A percentile compares a stretch with the other conserved stretches of the same genome.
phyloP scores from a whole-genome alignment of 2,888 invertebrate species.

The Napeogenes inachia region DNA sequence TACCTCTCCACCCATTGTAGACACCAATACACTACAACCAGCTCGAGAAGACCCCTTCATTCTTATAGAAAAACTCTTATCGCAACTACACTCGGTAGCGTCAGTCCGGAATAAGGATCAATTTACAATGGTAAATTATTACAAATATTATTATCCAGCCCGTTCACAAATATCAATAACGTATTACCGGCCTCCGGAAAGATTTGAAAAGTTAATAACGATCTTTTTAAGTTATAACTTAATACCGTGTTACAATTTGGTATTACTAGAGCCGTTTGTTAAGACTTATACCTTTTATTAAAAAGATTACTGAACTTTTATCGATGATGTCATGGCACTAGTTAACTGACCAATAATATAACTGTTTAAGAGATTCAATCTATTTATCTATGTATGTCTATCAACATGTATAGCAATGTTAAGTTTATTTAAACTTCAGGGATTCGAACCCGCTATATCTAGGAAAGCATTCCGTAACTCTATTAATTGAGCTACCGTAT shows the following conservation, averaged over 20 bases:
- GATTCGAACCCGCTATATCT: no score
- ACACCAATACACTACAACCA: constrained; percentile 58
- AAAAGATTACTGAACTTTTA: not conserved
- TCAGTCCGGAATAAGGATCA: constrained; percentile 44
- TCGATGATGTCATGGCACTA: not conserved
- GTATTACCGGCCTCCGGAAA: constrained; percentile 69
- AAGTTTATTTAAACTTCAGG: no score
- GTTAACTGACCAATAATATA: no score
- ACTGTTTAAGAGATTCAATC: no score
- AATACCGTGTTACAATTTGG: constrained; percentile 8
- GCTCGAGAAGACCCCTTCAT: constrained; percentile 37
- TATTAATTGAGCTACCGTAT: no score
- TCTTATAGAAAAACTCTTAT: constrained; percentile 37
- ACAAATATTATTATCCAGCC: constrained; percentile 76
- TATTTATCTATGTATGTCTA: no score
- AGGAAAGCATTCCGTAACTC: no score
- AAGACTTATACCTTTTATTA: not conserved
- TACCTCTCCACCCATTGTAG: constrained; percentile 71
- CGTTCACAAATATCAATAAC: constrained; percentile 77
- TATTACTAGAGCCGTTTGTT: not conserved
- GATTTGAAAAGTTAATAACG: constrained; percentile 74
- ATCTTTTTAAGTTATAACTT: constrained; percentile 28
- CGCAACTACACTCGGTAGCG: constrained; percentile 25
- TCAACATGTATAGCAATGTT: no score
- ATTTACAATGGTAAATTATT: constrained; percentile 48